phyloP scores from a whole-genome alignment of 2,888 invertebrate species.

The Aphodius granarius region DNA sequence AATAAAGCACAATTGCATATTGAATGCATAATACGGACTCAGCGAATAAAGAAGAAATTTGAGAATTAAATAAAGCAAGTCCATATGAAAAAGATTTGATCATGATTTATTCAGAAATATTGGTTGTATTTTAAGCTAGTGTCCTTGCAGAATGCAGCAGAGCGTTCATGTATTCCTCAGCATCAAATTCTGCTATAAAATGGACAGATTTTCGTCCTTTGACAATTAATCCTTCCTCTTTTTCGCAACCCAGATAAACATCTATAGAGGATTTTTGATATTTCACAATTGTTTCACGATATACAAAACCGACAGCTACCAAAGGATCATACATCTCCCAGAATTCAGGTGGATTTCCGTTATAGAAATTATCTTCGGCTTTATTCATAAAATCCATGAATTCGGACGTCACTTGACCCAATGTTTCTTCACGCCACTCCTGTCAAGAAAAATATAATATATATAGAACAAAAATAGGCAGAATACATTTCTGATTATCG shows the following conservation, averaged over 20 bases:
- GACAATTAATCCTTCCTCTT: background rate
- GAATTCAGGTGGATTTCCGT: background rate
- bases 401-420: background rate
- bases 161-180: background rate
- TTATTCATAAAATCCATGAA: background rate
- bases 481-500: no score
- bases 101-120: no score
- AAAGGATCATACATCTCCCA: background rate
- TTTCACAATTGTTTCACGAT: background rate
- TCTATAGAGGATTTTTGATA: background rate
- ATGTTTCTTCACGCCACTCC: background rate
- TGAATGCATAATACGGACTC: no score
- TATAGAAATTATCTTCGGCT: background rate
- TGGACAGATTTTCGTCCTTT: background rate
- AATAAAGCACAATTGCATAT: no score
- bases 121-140: background rate
- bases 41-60: no score
- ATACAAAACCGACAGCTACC: constrained; percentile 2
- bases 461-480: no score
- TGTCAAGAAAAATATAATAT: background rate
- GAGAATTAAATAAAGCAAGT: no score
- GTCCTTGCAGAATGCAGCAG: background rate
- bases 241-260: background rate
- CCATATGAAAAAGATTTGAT: no score
- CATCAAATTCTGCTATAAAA: background rate